Base-by-base conservation (phyloP, 1,140 invertebrate species). In the Drosophila malerkotliana region DNA sequence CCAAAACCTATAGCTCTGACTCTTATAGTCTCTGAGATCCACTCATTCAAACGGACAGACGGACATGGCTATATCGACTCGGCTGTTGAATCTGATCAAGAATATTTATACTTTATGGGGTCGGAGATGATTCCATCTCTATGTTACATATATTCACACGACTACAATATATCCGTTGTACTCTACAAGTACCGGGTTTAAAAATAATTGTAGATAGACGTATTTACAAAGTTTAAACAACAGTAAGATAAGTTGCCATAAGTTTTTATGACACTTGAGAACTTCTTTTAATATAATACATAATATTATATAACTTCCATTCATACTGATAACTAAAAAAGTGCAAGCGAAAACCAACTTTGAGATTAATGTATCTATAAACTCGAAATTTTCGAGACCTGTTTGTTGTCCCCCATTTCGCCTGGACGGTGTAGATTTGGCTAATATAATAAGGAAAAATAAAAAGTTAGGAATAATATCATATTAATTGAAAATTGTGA, bases 391-490 rank as follows among this genome's bases (percentile, higher is more conserved):
- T 47, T 72, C 37, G 54, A 76, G 77, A 94, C 93, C 93, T 93
- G 93, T 92, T 93, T 93, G 4, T 77, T 66, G 75, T 92, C 92
- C 83, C 92, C 91, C 91, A 93, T 92, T 92, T 92, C 92, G 74
- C 93, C 93, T 53, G 93, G 93, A 81, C 93, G 92, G 72, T 88
- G 88, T 79, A 90, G 90, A 81, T 92, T 93, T 90, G 87, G 92
- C 92, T 93, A 92, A 55, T 34, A 57, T 45, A 41, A 67, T 84
- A n/a, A 14, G 49, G 48, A 79, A 61, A 74, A 15, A 57, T 34
- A 74, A 39, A 73, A 52, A 66, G 21, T 47, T 45, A 74, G 82
- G 10, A n/a, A 37, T n/a, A 37, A 12, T n/a, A n/a, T 37, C 12
- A 37, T 37, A 12, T n/a, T 37, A 12, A 12, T 8, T 32, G 30